Base-by-base conservation (phyloP, 2,888 invertebrate genomes). In the Drosophila neonasuta region DNA sequence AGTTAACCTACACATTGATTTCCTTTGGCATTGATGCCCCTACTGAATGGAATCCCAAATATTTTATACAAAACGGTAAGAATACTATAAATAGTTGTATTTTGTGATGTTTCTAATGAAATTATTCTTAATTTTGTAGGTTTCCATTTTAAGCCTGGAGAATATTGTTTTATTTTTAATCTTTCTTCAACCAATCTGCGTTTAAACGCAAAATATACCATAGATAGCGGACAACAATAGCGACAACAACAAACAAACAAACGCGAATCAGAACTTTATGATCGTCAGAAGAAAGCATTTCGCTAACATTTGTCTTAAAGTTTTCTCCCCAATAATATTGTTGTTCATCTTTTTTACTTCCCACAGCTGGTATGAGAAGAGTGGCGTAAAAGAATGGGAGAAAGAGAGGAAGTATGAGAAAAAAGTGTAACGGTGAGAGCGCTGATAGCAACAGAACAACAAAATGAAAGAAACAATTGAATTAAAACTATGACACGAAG, bases 281-380 rank as follows among this genome's bases (percentile, higher is more conserved):
- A 61, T 60, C 56, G 57, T 60, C 67, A 63, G 68, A 72, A 73
- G 68, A 68, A 61, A 71, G 65, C 65, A 74, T 61, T 80, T 80
- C 52, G 86, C 80, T 71, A 57, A 77, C 46, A 68, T 64, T 58
- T 67, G 44, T 56, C 73, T 72, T 50, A 68, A 67, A 74, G 74
- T 83, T 83, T 80, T 74, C 54, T 48, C 39, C 48, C 66, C 15
- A 80, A 86, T 81, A 84, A 83, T 81, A 73, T 71, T 81, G 84
- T 86, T 81, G 86, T 81, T 76, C 79, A 76, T 82, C 79, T 82
- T 81, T 81, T 82, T 81, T 86, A 82, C 81, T 82, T 74, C 86
- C 86, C 86, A 86, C 86, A 82, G 81, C 86, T 79, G 86, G 65
- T 75, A 64, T 68, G 45, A 61, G 42, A 32, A 61, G 61, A 80